A percentile compares a stretch with the other conserved stretches of the same genome.
Conservation (phyloP, 2,113 vertebrate species). For the Gavia stellata region DNA sequence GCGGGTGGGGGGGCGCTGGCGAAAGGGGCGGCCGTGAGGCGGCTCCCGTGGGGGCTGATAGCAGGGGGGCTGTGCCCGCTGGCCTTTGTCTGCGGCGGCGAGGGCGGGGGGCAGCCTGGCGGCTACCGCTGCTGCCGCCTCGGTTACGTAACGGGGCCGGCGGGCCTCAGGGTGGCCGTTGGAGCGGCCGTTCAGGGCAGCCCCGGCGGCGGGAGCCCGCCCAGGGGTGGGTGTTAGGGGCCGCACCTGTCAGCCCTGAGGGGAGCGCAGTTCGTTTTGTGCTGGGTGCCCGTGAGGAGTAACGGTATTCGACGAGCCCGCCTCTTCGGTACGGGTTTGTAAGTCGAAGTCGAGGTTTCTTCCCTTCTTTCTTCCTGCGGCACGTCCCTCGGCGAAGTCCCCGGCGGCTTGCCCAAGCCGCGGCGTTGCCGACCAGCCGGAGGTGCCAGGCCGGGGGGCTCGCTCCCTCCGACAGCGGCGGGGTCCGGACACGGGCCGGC, state of each 20-base stretch:
- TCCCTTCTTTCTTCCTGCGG: not conserved
- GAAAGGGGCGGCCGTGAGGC: accelerated
- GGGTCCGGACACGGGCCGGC: accelerated
- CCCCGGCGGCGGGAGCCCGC: not conserved
- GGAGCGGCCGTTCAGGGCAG: not conserved
- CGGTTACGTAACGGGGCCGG: not conserved
- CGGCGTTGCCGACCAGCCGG: not conserved
- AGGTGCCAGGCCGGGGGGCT: not conserved
- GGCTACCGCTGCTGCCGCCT: not conserved
- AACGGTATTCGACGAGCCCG: too few relatives aligned
- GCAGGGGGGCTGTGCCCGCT: too few relatives aligned
- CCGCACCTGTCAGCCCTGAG: not conserved
- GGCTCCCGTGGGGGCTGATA: not conserved
- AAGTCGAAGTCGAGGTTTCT: not conserved
- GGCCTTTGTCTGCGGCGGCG: not conserved
- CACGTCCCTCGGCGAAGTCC: not conserved
- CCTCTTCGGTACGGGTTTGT: not conserved
- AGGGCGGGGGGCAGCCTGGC: not conserved
- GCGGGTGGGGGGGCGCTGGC: too few relatives aligned
- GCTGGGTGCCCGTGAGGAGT: not conserved
- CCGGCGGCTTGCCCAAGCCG: not conserved
- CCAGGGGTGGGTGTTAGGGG: too few relatives aligned
- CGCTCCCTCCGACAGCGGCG: accelerated
- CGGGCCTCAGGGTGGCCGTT: not conserved
- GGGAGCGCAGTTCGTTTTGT: accelerated